Evolutionary conservation across 2,888 invertebrate species (phyloP), one percentile per base, ranked within the genome.

Genomic region (Gari tellinella): DNA sequence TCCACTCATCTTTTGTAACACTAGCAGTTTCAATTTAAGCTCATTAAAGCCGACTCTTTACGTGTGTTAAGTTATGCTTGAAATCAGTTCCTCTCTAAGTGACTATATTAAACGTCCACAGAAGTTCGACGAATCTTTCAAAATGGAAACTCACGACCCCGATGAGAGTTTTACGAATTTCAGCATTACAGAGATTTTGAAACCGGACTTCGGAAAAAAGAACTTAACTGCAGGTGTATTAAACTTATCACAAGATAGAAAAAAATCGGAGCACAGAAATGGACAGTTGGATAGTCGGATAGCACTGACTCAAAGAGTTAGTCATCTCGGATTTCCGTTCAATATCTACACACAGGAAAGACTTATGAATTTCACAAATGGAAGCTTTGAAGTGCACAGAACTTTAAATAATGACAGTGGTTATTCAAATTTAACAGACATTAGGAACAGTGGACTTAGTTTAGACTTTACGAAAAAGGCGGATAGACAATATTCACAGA

Each of bases 161-260:
- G 66, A 58, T 46, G 66, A 72, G 43, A 69, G 63, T 53, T 81
- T 85, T 64, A 89, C 88, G 25, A 88, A 88, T 65, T 90, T 90
- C 73, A 86, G 85, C 37, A 89, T 90, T 45, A 82, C 84, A 19
- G 89, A 88, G 57, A 90, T 90, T 74, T 72, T 90, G 15, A 83
- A 87, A 67, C 88, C 89, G 7, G 84, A 85, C n/a, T 90, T 90
- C 51, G 89, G 89, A 43, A 78, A 61, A 45, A 77, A 72, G 38
- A 51, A 63, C 17, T 25, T 74, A 26, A 77, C 77, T 1, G 53
- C 63, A 10, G 68, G 69, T 41, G 69, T 74, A 31, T 52, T 79
- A 21, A 72, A 79, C 21, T 49, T 75, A 37, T 75, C 79, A 25
- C 52, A 64, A 46, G 67, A 68, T 10, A 64, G 63, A 60, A 41